Evolutionary conservation across 2,113 vertebrate species (phyloP), one percentile per base, ranked within the genome.

Genomic region (Cairina moschata): DNA sequence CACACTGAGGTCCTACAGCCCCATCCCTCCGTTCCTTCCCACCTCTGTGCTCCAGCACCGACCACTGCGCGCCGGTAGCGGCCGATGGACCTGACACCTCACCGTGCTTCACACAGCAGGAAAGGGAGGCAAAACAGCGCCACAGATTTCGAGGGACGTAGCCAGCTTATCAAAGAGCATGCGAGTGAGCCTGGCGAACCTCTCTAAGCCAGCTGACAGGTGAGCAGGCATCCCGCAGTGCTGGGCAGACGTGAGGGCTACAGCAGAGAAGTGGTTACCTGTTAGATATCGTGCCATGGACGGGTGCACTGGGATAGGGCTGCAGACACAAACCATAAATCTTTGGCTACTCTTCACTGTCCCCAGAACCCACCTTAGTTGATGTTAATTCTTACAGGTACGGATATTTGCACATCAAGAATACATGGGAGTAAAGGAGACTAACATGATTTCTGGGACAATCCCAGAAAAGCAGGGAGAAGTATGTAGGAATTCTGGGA

Each of bases 231-330:
- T 3, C 1, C 5, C 3, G 58, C 2, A 10, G 21, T 4, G 12
- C 1, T 28, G 67, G 58, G 14, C n/a, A 68, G 79, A 4, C 34
- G 1, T 2, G 1, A 8, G 76, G 36, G 73, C 63, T 46, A 4
- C 40, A 2, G 3, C 0, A 38, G 36, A 48, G 54, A 28, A 76
- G 68, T 63, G 38, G 32, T 69, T 40, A 0, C 2, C 0, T 1
- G 2, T 2, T 26, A 1, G 9, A 1, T 1, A 2, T 2, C 22
- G 1, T 7, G 2, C 8, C 13, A 13, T 0, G 36, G 83, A 16
- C 26, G 66, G 55, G 3, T 31, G 38, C 26, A 38, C 67, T 75
- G 79, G 60, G 60, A 12, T 1, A 12, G 60, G 25, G 4, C 50
- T 38, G 54, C 9, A 66, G 65, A 14, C 56, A 52, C 65, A 46